These are phyloP conservation scores for Tragelaphus buxtoni DNA, from an alignment of 2,113 vertebrate species.

Conservation along the genomic window DNA sequence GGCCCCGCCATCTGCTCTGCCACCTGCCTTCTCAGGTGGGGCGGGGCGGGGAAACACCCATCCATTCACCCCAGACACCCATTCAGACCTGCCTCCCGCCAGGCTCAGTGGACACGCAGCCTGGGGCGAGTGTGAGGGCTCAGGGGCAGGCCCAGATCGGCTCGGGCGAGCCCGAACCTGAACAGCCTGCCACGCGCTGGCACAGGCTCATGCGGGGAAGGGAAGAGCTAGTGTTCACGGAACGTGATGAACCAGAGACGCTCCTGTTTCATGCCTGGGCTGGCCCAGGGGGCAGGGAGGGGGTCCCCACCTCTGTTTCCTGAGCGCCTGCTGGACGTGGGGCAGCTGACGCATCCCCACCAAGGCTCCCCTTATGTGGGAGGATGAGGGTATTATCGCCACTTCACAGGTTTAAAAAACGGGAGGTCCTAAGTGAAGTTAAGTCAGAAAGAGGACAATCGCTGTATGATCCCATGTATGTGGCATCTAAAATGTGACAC, in stretches of 20 bases:
- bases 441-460: neutral
- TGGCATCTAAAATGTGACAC: neutral
- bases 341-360: neutral
- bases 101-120: fast-evolving
- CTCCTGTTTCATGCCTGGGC: neutral
- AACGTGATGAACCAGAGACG: fast-evolving
- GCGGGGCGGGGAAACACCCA: neutral
- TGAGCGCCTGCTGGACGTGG: neutral
- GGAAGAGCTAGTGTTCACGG: fast-evolving
- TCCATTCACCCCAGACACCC: neutral
- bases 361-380: fast-evolving
- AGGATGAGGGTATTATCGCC: neutral
- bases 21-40: conserved; percentile 45
- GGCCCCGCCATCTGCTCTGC: conserved; percentile 19
- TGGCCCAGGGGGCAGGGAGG: neutral
- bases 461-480: fast-evolving
- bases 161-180: fast-evolving
- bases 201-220: fast-evolving
- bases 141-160: too few relatives aligned
- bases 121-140: fast-evolving
- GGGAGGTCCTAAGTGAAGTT: neutral
- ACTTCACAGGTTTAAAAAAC: neutral
- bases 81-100: neutral
- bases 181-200: fast-evolving
- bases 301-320: too few relatives aligned